These are phyloP conservation scores for Meghimatium bilineatum DNA, from an alignment of 2,888 invertebrate species.

Conservation along the genomic window DNA sequence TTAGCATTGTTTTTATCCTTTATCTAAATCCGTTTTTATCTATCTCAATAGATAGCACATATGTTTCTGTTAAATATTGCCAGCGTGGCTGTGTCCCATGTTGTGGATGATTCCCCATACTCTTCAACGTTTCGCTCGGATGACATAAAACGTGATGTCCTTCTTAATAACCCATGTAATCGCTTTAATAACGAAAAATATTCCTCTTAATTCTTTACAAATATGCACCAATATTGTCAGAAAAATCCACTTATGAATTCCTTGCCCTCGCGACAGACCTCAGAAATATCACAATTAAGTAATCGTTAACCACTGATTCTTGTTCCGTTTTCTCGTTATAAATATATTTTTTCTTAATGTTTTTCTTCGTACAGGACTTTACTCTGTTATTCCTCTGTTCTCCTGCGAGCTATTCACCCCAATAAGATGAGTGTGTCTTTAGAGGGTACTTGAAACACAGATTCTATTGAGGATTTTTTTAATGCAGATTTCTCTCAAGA, in stretches of 20 bases:
- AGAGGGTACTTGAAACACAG: neutral
- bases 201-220: neutral
- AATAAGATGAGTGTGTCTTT: neutral
- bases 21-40: too few relatives aligned
- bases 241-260: neutral
- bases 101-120: neutral
- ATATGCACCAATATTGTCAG: neutral
- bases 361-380: too few relatives aligned
- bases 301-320: constrained; percentile 24
- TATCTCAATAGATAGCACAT: neutral
- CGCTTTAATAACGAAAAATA: neutral
- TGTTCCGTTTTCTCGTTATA: neutral
- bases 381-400: neutral
- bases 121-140: neutral
- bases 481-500: constrained; percentile 1
- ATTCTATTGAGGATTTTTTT: neutral
- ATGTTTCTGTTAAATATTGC: neutral
- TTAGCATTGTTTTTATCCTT: too few relatives aligned
- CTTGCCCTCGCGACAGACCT: neutral
- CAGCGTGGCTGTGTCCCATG: neutral
- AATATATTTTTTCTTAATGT: constrained; percentile 5
- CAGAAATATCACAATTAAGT: neutral
- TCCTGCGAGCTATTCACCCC: neutral
- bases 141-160: constrained; percentile 3
- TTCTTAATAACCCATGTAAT: neutral